phyloP scores from a whole-genome alignment of 1,140 invertebrate genomes.

The Adelges cooleyi region DNA sequence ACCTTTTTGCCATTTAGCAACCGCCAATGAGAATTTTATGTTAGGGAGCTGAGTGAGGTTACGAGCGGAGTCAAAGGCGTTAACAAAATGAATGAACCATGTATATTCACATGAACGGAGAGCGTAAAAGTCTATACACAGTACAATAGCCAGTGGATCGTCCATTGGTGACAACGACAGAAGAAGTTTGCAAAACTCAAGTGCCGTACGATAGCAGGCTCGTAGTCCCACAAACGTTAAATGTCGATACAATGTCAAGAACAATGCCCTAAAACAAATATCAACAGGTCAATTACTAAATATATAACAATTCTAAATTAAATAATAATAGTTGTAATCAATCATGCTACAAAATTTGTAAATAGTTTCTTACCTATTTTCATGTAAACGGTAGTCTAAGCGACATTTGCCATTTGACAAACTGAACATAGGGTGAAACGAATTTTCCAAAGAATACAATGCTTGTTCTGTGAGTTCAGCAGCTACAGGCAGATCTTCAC shows the following conservation, averaged over 20 bases:
- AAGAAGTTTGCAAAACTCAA: conserved; percentile 66
- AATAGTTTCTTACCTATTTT: conserved; percentile 52
- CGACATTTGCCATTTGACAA: conserved; percentile 59
- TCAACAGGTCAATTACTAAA: no score
- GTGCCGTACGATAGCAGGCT: conserved; percentile 66
- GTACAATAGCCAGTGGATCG: conserved; percentile 70
- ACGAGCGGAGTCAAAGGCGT: conserved; percentile 51
- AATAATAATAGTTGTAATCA: no score
- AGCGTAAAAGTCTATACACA: conserved; percentile 81
- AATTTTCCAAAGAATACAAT: conserved; percentile 61
- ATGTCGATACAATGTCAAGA: conserved; percentile 75
- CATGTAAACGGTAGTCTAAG: conserved; percentile 66
- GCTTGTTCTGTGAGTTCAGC: conserved; percentile 68
- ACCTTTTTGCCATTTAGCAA: conserved; percentile 56
- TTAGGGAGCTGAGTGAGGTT: conserved; percentile 71
- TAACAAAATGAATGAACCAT: conserved; percentile 66
- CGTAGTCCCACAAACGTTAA: conserved; percentile 64
- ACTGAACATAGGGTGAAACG: conserved; percentile 72
- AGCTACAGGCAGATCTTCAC: conserved; percentile 66
- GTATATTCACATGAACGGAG: conserved; percentile 64
- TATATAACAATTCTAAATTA: no score
- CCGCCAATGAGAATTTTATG: conserved; percentile 70
- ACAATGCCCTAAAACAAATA: conserved; percentile 52
- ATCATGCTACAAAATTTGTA: neutral
- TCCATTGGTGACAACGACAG: conserved; percentile 66